These are phyloP conservation scores for Rhingia rostrata DNA, from an alignment of 2,888 invertebrate species.

Conservation along the genomic window DNA sequence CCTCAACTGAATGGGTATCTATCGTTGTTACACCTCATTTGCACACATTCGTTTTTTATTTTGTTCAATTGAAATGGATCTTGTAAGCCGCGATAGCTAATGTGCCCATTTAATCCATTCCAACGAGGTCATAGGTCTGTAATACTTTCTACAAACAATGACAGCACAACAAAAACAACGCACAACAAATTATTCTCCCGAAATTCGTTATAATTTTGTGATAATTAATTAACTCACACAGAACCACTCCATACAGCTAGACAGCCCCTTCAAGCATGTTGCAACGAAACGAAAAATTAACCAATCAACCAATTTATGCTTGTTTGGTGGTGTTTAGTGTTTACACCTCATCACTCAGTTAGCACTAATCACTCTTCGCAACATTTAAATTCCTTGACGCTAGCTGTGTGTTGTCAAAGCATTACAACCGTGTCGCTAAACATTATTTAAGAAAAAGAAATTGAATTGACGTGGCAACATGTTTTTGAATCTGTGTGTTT, in stretches of 20 bases:
- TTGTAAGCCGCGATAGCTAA: no score
- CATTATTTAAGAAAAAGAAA: background rate
- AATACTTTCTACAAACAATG: constrained; percentile 4
- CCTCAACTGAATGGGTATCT: no score
- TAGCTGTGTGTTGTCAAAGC: background rate
- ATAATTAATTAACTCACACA: constrained; percentile 36
- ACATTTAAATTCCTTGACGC: constrained; percentile 23
- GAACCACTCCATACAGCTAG: constrained; percentile 1
- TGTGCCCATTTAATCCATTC: background rate
- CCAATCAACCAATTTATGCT: constrained; percentile 49
- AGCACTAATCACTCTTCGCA: constrained; percentile 38
- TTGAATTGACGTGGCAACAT: no score
- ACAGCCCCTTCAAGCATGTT: constrained; percentile 37
- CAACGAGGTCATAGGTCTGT: background rate
- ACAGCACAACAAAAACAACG: constrained; percentile 2
- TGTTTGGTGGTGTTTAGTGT: constrained; percentile 7
- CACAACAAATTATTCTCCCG: constrained; percentile 26
- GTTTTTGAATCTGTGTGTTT: no score
- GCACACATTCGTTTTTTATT: no score
- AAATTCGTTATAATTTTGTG: constrained; percentile 40
- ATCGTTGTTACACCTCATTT: no score
- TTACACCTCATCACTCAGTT: constrained; percentile 60
- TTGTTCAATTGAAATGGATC: no score
- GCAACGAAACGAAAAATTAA: constrained; percentile 22
- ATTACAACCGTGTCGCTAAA: background rate